Percentiles rank a stretch among this genome's conserved stretches.
These are phyloP conservation scores for Galerucella nymphaeae DNA, from an alignment of 2,888 invertebrate genomes.

Conservation along the genomic window DNA sequence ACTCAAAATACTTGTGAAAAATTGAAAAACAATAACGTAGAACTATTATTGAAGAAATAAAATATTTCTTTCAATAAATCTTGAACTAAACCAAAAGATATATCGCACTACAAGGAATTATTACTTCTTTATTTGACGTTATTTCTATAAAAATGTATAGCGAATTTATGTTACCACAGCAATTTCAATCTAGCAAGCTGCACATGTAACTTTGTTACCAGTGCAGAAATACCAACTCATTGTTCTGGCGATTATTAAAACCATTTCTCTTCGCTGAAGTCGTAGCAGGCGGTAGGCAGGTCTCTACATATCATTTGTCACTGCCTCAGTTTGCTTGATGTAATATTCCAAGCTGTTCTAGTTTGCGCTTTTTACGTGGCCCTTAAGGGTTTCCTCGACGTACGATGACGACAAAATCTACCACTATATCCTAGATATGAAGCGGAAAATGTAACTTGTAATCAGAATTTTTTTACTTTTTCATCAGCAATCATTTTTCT, in stretches of 20 bases:
- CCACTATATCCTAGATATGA: too few relatives aligned
- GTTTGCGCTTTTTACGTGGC: slow-evolving; percentile 32
- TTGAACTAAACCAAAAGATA: too few relatives aligned
- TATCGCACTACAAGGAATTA: too few relatives aligned
- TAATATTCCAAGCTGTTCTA: slow-evolving; percentile 35
- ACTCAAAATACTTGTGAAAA: too few relatives aligned
- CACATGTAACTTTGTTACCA: slow-evolving; percentile 45
- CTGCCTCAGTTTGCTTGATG: slow-evolving; percentile 46
- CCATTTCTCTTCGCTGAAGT: slow-evolving; percentile 49
- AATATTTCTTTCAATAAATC: too few relatives aligned
- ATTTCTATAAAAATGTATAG: slow-evolving; percentile 38
- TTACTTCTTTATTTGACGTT: slow-evolving; percentile 32
- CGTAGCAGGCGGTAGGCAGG: slow-evolving; percentile 42
- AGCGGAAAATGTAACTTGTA: too few relatives aligned
- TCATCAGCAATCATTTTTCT: too few relatives aligned
- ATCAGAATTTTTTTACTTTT: too few relatives aligned
- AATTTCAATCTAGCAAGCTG: slow-evolving; percentile 44
- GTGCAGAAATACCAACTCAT: slow-evolving; percentile 46
- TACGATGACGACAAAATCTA: neutral
- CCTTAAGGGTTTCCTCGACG: slow-evolving; percentile 6
- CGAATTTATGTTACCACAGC: slow-evolving; percentile 45
- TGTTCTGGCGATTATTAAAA: slow-evolving; percentile 50
- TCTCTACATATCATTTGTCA: slow-evolving; percentile 50
- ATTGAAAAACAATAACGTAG: too few relatives aligned
- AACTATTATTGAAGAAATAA: too few relatives aligned